Conservation (phyloP, 1,140 invertebrate genomes). For the Pseudomyrmex pallidus region DNA sequence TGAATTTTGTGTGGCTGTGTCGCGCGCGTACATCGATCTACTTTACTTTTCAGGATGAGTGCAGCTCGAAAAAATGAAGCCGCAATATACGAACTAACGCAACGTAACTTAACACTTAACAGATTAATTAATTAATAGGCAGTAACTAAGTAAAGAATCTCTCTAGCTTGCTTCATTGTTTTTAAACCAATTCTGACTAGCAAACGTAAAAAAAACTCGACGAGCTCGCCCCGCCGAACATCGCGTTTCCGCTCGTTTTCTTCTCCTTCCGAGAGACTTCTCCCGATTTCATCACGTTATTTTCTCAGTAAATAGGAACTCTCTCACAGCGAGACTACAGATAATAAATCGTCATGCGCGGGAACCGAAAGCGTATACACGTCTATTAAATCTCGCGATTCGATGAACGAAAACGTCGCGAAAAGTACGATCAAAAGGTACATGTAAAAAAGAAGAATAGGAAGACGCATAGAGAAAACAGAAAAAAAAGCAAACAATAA, state of each 20-base stretch:
- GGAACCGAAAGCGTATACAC: not conserved
- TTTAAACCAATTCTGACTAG: constrained; percentile 84
- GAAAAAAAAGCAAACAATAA: not conserved
- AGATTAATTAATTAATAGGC: constrained; percentile 69
- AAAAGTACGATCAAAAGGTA: constrained; percentile 64
- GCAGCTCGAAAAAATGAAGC: constrained; percentile 36
- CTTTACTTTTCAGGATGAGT: constrained; percentile 46
- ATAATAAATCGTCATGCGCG: constrained; percentile 2
- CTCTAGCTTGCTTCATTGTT: constrained; percentile 74
- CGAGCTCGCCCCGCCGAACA: constrained; percentile 76
- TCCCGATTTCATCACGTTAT: not conserved
- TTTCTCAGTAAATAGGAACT: constrained; percentile 62
- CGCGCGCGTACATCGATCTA: constrained; percentile 23
- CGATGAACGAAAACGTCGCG: constrained; percentile 66
- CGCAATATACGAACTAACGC: constrained; percentile 48
- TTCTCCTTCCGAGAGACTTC: not conserved
- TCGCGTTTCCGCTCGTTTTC: constrained; percentile 9
- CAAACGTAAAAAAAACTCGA: constrained; percentile 80
- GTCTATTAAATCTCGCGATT: constrained; percentile 20
- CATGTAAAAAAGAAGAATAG: not conserved
- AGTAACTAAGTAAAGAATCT: constrained; percentile 72
- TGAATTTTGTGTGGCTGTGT: not conserved
- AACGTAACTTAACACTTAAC: constrained; percentile 55
- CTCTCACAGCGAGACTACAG: constrained; percentile 34
- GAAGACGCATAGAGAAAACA: constrained; percentile 36